Conservation (phyloP, 2,797 vertebrate genomes). For the Enteromius viviparus region DNA sequence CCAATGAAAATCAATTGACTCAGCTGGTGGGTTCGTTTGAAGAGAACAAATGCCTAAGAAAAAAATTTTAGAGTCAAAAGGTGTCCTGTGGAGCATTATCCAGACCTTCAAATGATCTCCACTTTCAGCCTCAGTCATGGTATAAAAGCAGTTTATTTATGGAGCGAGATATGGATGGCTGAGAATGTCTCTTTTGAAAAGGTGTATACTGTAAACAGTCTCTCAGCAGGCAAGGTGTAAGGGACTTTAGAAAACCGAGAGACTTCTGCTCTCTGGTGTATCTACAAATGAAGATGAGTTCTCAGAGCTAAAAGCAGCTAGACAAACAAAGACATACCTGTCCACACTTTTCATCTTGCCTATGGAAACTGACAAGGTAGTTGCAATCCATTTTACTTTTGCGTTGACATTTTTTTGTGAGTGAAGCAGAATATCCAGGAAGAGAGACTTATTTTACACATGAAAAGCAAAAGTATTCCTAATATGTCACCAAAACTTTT, state of each 20-base stretch:
- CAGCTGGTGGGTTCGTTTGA: constrained; percentile 47
- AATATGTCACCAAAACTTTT: neutral
- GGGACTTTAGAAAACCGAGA: constrained; percentile 9
- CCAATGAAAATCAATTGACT: constrained; percentile 45
- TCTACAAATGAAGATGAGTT: constrained; percentile 23
- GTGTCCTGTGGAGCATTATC: constrained; percentile 41
- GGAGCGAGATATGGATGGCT: constrained; percentile 46
- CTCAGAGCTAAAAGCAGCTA: constrained; percentile 1
- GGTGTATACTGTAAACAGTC: constrained; percentile 55
- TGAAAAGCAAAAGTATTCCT: neutral
- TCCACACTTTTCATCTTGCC: neutral
- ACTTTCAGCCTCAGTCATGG: constrained; percentile 36
- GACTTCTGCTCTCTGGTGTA: constrained; percentile 23
- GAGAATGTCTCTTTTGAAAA: constrained; percentile 34
- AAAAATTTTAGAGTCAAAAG: constrained; percentile 37
- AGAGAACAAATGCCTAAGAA: constrained; percentile 36
- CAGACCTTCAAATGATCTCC: constrained; percentile 43
- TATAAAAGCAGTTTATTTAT: constrained; percentile 44
- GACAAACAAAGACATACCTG: constrained; percentile 18
- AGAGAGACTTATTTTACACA: neutral
- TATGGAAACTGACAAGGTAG: neutral
- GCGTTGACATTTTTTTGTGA: neutral
- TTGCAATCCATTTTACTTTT: neutral
- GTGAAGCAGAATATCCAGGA: neutral
- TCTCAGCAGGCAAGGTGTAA: constrained; percentile 35